Evolutionary conservation across 2,888 invertebrate species (phyloP), one percentile per base, ranked within the genome.

Genomic region (Diadromus collaris): DNA sequence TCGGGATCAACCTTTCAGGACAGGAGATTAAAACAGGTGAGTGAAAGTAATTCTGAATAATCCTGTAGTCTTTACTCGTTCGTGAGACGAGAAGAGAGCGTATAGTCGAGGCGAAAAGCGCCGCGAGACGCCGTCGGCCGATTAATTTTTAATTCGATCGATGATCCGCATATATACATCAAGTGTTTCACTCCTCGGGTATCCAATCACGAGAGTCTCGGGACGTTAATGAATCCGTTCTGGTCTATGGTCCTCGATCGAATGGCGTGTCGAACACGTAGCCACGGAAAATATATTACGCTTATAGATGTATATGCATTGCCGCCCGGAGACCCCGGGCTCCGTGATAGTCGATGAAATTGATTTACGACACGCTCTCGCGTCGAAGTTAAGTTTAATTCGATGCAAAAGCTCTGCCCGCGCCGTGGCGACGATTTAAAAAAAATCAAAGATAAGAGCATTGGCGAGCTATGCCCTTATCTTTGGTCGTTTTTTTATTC

Each of bases 171-270:
- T 44, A 64, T 58, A 68, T 61, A 63, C 72, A 70, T 78, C 73
- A 58, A 56, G 51, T 58, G 58, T 74, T 69, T 78, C 64, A 65
- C 58, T 64, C 41, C 63, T 56, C 38, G 61, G 32, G 21, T 46
- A 46, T 48, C 38, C 38, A 79, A 79, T 79, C 78, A 69, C 76
- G 60, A 61, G 72, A 68, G 65, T 70, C 73, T 69, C 67, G 60
- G 38, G 73, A 76, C 79, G 46, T 76, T 80, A 80, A 80, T 79
- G 76, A 79, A 79, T 73, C 72, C 76, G 73, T 76, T 76, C 65
- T 65, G 27, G 64, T 44, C 64, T 44, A 67, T 67, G 68, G 46
- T 69, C 51, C 70, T 56, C 70, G 73, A 44, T 73, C 69, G 69
- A 73, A 76, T 74, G 65, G 76, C 76, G 76, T 80, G 73, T 80